Conservation (phyloP, 2,797 vertebrate species). For the Erethizon dorsatum region DNA sequence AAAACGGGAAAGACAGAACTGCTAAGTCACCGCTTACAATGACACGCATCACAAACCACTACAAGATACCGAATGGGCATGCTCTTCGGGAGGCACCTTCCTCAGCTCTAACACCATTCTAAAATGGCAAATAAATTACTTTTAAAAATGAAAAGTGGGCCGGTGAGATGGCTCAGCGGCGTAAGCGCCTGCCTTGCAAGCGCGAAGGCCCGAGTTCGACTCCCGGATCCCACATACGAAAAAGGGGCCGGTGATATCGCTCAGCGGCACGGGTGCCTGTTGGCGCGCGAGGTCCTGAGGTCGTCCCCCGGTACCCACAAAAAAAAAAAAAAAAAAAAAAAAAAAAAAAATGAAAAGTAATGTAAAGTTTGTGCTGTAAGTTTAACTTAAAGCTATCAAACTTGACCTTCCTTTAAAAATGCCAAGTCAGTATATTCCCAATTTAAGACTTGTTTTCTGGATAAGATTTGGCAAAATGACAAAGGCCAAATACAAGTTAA, state of each 20-base stretch:
- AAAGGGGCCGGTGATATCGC: too few relatives aligned
- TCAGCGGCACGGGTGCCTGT: too few relatives aligned
- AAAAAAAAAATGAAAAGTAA: neutral
- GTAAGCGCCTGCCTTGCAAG: too few relatives aligned
- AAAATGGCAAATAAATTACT: neutral
- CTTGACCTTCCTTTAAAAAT: constrained; percentile 66
- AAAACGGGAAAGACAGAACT: constrained; percentile 93
- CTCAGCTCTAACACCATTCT: constrained; percentile 70
- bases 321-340: too few relatives aligned
- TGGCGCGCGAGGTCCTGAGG: too few relatives aligned
- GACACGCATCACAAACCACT: constrained; percentile 87
- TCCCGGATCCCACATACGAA: too few relatives aligned
- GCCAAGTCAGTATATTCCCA: constrained; percentile 13
- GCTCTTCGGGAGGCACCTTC: constrained; percentile 86
- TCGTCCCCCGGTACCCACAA: too few relatives aligned
- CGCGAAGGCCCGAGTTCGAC: too few relatives aligned
- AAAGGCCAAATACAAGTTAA: constrained; percentile 54
- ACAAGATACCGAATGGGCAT: constrained; percentile 86
- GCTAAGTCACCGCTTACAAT: constrained; percentile 85
- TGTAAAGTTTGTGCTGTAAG: constrained; percentile 41
- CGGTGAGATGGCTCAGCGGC: too few relatives aligned
- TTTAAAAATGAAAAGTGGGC: neutral
- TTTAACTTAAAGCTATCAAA: neutral
- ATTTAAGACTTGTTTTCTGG: constrained; percentile 47
- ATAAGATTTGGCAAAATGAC: constrained; percentile 68